A percentile compares a stretch with the other conserved stretches of the same genome.
phyloP scores from a whole-genome alignment of 2,888 invertebrate species.

The Venustoraphidia nigricollis region DNA sequence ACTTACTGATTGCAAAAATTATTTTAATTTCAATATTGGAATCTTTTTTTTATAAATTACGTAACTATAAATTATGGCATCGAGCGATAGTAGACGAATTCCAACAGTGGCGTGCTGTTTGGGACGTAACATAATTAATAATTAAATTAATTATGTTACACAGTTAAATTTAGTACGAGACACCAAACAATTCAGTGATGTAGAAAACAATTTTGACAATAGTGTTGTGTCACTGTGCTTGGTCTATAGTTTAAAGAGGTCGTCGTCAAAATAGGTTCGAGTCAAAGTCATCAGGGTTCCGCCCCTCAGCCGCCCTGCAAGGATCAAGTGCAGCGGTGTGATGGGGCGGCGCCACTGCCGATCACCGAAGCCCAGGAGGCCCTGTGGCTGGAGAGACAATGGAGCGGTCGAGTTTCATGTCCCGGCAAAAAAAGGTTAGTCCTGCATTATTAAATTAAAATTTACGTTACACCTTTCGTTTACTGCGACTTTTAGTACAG shows the following conservation, averaged over 20 bases:
- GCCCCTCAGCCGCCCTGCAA: background rate
- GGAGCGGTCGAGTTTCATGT: slow-evolving; percentile 31
- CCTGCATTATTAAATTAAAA: background rate
- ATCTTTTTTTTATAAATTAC: too few relatives aligned
- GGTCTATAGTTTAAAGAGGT: background rate
- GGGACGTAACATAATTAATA: too few relatives aligned
- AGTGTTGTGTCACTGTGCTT: background rate
- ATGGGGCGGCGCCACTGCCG: slow-evolving; percentile 2
- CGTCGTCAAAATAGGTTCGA: slow-evolving; percentile 36
- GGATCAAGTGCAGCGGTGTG: background rate
- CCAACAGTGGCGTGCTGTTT: too few relatives aligned
- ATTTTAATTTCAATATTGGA: too few relatives aligned
- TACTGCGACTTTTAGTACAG: too few relatives aligned
- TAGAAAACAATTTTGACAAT: background rate
- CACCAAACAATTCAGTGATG: too few relatives aligned
- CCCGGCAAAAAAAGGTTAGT: slow-evolving; percentile 39
- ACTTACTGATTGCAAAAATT: too few relatives aligned
- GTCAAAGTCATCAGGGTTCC: slow-evolving; percentile 29
- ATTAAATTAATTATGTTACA: too few relatives aligned
- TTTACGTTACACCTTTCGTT: too few relatives aligned
- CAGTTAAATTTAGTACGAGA: too few relatives aligned
- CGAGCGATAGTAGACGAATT: too few relatives aligned
- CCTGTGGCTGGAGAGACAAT: slow-evolving; percentile 29
- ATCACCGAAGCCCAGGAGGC: slow-evolving; percentile 22
- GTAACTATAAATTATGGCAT: too few relatives aligned